Evolutionary conservation across 2,797 vertebrate species (phyloP).

Genomic region (Malurus splendens): DNA sequence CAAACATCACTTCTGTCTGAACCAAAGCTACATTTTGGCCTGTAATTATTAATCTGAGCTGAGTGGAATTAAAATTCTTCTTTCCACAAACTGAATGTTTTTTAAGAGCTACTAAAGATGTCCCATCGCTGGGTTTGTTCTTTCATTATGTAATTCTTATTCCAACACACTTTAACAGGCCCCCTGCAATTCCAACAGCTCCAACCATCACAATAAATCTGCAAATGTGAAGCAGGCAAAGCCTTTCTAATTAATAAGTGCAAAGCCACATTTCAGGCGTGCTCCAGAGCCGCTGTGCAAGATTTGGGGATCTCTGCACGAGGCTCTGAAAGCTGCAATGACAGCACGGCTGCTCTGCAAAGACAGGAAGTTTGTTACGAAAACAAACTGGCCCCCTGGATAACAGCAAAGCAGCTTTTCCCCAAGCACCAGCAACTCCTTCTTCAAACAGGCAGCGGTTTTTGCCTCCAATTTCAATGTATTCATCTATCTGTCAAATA

Average conservation of each 20-base stretch:
- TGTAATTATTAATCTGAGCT: background rate
- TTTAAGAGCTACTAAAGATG: constrained; percentile 2
- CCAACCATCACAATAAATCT: constrained; percentile 37
- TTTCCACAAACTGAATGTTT: background rate
- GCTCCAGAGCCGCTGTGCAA: constrained; percentile 26
- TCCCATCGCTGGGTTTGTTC: background rate
- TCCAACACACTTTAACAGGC: constrained; percentile 24
- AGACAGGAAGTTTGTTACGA: constrained; percentile 67
- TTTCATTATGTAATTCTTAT: constrained; percentile 47
- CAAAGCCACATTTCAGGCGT: constrained; percentile 50
- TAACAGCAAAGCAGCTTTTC: constrained; percentile 58
- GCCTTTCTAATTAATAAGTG: constrained; percentile 28
- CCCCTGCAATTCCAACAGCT: constrained; percentile 31
- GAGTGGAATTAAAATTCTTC: background rate
- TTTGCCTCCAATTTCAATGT: background rate
- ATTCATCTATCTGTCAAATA: background rate
- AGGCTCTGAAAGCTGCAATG: constrained; percentile 58
- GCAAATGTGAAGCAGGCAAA: constrained; percentile 40
- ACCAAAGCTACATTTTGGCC: background rate
- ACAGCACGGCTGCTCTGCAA: constrained; percentile 61
- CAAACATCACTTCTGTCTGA: background rate
- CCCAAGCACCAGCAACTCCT: constrained; percentile 20
- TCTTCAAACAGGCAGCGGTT: background rate
- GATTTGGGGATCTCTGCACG: constrained; percentile 42
- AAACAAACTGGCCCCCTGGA: constrained; percentile 63